phyloP scores from a whole-genome alignment of 2,888 invertebrate species.

The Nasonia oneida region DNA sequence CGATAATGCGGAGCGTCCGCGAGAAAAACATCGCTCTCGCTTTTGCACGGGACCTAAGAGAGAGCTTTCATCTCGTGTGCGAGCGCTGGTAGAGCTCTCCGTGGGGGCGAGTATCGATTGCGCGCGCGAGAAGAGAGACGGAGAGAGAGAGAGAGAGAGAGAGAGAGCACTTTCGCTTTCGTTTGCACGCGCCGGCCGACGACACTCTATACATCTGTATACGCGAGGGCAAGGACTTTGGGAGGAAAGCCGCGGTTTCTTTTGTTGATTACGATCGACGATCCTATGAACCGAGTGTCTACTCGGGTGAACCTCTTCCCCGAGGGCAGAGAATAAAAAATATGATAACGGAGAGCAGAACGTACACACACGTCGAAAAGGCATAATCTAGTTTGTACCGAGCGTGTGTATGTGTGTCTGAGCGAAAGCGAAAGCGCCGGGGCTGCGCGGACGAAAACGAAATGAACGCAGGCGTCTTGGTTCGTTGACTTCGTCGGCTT shows the following conservation, averaged over 20 bases:
- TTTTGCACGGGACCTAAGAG: background rate
- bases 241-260: background rate
- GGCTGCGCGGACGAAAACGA: constrained; percentile 50
- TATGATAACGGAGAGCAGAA: no score
- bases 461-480: constrained; percentile 51
- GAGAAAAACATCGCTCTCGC: constrained; percentile 5
- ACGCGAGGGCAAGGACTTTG: background rate
- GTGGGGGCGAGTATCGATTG: constrained; percentile 51
- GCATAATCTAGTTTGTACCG: background rate
- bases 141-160: background rate
- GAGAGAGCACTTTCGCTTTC: constrained; percentile 58
- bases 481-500: constrained; percentile 52
- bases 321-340: no score
- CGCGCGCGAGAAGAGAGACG: constrained; percentile 22
- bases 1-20: background rate
- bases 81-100: background rate
- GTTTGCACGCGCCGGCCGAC: constrained; percentile 38
- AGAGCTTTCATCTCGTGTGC: constrained; percentile 6
- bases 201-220: background rate
- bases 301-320: no score
- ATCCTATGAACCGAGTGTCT: no score
- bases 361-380: background rate
- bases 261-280: background rate
- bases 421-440: constrained; percentile 16
- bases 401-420: background rate